These are phyloP conservation scores for Ornithoptera priamus DNA, from an alignment of 2,888 invertebrate genomes.

Conservation along the genomic window DNA sequence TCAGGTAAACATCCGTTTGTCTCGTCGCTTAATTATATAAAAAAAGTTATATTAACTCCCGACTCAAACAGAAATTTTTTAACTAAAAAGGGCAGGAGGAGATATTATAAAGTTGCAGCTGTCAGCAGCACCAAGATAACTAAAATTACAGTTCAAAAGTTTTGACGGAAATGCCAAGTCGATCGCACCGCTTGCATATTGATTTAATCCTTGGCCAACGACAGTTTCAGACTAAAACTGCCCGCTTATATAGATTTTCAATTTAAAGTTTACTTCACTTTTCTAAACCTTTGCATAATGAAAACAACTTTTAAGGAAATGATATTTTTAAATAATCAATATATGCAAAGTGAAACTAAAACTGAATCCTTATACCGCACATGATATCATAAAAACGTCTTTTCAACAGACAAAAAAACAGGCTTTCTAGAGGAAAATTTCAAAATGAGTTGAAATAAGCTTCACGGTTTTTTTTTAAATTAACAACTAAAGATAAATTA, in stretches of 20 bases:
- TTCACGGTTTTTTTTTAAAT: no score
- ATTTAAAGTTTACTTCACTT: slow-evolving; percentile 5
- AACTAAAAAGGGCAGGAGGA: not conserved
- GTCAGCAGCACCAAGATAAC: slow-evolving; percentile 27
- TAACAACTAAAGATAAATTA: no score
- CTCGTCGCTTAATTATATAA: no score
- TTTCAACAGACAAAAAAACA: no score
- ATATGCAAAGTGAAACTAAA: not conserved
- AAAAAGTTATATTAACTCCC: not conserved
- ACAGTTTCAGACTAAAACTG: slow-evolving; percentile 23
- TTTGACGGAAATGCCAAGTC: slow-evolving; percentile 29
- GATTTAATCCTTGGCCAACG: slow-evolving; percentile 24
- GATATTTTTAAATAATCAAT: not conserved
- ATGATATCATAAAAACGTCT: no score
- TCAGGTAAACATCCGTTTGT: no score
- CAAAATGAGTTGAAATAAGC: no score
- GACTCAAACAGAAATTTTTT: not conserved
- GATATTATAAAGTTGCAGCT: slow-evolving; percentile 22
- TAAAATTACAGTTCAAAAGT: slow-evolving; percentile 30
- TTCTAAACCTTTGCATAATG: not conserved
- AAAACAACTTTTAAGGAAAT: not conserved
- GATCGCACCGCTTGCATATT: slow-evolving; percentile 27
- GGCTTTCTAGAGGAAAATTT: no score
- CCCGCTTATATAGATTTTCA: slow-evolving; percentile 12
- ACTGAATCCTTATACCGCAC: no score